Conservation (phyloP, 23 tunicate genomes). For the Ciona savignyi region DNA sequence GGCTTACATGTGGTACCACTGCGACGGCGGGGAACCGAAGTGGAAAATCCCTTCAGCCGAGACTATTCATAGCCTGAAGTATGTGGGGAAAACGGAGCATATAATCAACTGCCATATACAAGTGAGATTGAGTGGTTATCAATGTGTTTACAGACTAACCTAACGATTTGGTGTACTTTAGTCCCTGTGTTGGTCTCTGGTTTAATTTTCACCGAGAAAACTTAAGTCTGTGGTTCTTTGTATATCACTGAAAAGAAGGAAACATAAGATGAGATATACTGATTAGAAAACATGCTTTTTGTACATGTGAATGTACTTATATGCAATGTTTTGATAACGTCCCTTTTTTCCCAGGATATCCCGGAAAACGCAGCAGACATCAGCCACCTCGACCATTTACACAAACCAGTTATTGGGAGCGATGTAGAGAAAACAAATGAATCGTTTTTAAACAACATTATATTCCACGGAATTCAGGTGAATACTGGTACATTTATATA, state of each 20-base stretch:
- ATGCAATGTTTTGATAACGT: too few species aligned
- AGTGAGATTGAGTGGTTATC: too few species aligned
- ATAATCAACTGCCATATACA: constrained; percentile 78
- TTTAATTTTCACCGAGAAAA: too few species aligned
- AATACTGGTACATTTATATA: background rate
- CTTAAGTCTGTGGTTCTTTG: too few species aligned
- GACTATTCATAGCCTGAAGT: constrained; percentile 20
- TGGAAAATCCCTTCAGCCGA: constrained; percentile 50
- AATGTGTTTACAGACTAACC: too few species aligned
- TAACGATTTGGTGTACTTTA: too few species aligned
- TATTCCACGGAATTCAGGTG: constrained; percentile 61
- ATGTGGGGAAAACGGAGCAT: constrained; percentile 76
- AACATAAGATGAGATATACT: too few species aligned
- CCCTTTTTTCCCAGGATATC: constrained; percentile 52
- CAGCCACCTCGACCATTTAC: constrained; percentile 75
- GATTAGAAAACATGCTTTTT: too few species aligned
- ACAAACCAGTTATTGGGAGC: constrained; percentile 68
- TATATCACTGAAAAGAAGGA: too few species aligned
- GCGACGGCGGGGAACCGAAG: constrained; percentile 56
- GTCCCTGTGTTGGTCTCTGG: too few species aligned
- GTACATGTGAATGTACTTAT: too few species aligned
- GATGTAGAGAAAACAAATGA: constrained; percentile 70
- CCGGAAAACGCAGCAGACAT: constrained; percentile 92
- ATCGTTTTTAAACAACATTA: constrained; percentile 30
- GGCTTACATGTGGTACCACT: constrained; percentile 74